A percentile compares a stretch with the other conserved stretches of the same genome.
phyloP scores from a whole-genome alignment of 53 echinoderm and acorn worm genomes.

The Paracentrotus lividus region DNA sequence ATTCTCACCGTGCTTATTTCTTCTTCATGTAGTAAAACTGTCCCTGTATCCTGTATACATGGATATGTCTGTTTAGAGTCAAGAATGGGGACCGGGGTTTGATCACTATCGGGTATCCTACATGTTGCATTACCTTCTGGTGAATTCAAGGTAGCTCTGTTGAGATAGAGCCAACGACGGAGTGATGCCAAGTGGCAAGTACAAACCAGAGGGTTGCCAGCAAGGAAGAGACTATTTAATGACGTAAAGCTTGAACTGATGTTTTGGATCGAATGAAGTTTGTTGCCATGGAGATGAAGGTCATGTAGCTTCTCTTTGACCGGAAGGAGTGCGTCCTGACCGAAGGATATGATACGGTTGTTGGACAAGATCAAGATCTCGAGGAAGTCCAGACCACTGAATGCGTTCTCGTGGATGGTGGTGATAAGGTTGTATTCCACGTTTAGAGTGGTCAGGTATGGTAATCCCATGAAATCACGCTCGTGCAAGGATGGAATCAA shows the following conservation, averaged over 20 bases:
- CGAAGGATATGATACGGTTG: slow-evolving; percentile 66
- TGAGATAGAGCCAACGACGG: neutral
- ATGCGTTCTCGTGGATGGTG: slow-evolving; percentile 54
- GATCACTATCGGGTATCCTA: neutral
- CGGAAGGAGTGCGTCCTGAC: neutral
- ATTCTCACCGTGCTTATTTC: neutral
- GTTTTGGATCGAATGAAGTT: neutral
- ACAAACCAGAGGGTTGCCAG: slow-evolving; percentile 24
- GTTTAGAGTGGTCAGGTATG: slow-evolving; percentile 72
- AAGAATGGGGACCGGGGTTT: neutral
- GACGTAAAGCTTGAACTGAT: slow-evolving; percentile 34
- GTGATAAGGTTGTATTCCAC: slow-evolving; percentile 70
- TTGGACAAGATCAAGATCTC: slow-evolving; percentile 66
- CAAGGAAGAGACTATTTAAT: neutral
- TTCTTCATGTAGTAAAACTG: neutral
- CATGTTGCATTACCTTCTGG: slow-evolving; percentile 31
- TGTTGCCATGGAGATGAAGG: slow-evolving; percentile 52
- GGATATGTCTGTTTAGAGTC: neutral
- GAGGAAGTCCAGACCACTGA: slow-evolving; percentile 40
- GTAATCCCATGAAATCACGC: slow-evolving; percentile 64
- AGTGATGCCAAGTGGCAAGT: slow-evolving; percentile 15
- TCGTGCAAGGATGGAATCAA: slow-evolving; percentile 41
- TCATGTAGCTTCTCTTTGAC: neutral
- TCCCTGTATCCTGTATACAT: neutral
- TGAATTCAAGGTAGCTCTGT: neutral